Conservation (phyloP, 2,113 vertebrate species). For the Lonchura striata region DNA sequence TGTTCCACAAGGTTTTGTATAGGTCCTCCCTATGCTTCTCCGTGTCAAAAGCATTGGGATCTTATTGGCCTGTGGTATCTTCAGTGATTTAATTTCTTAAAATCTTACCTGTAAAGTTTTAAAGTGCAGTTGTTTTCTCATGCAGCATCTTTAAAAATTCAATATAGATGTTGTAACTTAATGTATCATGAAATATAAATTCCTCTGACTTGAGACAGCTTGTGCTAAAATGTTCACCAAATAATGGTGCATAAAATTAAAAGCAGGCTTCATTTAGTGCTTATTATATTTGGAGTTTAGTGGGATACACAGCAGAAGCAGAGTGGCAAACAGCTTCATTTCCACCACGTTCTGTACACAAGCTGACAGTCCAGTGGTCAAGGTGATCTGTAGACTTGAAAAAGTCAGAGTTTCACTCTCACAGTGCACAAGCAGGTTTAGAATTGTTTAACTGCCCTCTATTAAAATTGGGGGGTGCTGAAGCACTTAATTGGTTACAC, state of each 20-base stretch:
- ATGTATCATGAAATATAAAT: background rate
- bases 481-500: background rate
- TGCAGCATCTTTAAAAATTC: background rate
- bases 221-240: background rate
- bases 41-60: background rate
- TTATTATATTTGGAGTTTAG: background rate
- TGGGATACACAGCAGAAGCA: background rate
- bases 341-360: fast-evolving
- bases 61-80: background rate
- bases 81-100: background rate
- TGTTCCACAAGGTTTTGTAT: background rate
- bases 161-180: background rate
- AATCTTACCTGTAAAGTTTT: background rate
- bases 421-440: background rate
- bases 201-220: background rate
- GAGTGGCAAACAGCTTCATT: background rate
- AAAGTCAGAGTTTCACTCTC: background rate
- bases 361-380: background rate
- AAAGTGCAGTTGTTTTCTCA: background rate
- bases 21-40: background rate
- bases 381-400: background rate
- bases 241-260: background rate
- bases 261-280: slow-evolving; percentile 2
- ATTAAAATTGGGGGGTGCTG: background rate
- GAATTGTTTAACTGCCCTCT: background rate